Conservation (phyloP, 2,888 invertebrate genomes). For the Machimus rusticus region DNA sequence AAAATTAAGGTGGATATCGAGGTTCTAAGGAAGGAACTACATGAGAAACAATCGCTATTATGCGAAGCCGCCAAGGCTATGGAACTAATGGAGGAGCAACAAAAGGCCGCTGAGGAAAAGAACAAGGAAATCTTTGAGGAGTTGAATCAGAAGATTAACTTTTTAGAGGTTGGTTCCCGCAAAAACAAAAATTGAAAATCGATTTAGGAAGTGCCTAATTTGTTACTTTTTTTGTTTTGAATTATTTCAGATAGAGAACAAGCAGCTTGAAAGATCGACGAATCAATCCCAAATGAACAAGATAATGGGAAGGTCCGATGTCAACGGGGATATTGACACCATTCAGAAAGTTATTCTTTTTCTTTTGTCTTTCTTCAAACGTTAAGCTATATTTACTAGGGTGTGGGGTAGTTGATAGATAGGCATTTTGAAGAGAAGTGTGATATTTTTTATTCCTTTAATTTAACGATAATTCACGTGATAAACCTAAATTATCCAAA, state of each 20-base stretch:
- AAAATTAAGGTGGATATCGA: constrained; percentile 75
- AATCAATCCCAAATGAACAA: constrained; percentile 49
- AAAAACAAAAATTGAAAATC: not conserved
- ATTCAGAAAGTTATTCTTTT: constrained; percentile 53
- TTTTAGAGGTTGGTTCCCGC: constrained; percentile 23
- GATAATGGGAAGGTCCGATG: constrained; percentile 52
- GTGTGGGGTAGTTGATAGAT: not conserved
- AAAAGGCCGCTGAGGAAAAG: constrained; percentile 63
- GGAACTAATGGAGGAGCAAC: constrained; percentile 74
- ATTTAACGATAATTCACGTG: not conserved
- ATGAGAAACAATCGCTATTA: constrained; percentile 83
- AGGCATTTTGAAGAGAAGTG: not conserved
- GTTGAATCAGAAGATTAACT: constrained; percentile 58
- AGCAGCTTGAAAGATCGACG: constrained; percentile 51
- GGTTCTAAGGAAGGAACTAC: constrained; percentile 76
- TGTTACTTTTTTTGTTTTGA: not conserved
- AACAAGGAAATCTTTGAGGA: constrained; percentile 58
- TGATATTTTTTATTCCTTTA: not conserved
- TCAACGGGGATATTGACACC: constrained; percentile 53
- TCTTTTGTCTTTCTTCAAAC: constrained; percentile 18
- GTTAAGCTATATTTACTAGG: not conserved
- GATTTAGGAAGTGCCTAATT: not conserved
- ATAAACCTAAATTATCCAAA: not conserved
- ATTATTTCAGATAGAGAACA: constrained; percentile 48
- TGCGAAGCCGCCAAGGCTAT: constrained; percentile 86